phyloP scores from a whole-genome alignment of 2,888 invertebrate genomes.

The Frankliniella intonsa region DNA sequence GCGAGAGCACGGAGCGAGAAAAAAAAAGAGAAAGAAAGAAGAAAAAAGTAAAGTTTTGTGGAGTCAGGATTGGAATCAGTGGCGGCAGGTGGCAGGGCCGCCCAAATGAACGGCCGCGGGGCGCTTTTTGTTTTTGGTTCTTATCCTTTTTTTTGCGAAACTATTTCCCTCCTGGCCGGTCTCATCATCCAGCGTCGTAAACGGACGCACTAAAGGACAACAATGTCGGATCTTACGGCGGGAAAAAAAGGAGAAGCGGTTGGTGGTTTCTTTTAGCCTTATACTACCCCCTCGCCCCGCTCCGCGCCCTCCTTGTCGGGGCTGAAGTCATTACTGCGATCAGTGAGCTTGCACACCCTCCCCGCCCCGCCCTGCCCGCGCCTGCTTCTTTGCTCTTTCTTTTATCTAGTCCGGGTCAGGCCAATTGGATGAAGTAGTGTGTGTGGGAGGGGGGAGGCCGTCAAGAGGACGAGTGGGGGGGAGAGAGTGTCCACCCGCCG shows the following conservation, averaged over 20 bases:
- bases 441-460: not conserved
- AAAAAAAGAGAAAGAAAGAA: not conserved
- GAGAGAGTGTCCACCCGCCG: not conserved
- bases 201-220: not conserved
- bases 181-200: not conserved
- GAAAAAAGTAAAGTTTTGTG: too few species aligned
- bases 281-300: not conserved
- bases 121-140: too few species aligned
- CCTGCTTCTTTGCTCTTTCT: not conserved
- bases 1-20: not conserved
- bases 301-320: not conserved
- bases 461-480: not conserved
- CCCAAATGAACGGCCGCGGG: too few species aligned
- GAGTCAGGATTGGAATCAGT: too few species aligned
- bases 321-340: not conserved
- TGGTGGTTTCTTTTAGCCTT: not conserved
- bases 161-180: too few species aligned
- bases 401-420: slow-evolving; percentile 13
- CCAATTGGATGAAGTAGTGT: slow-evolving; percentile 22
- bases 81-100: too few species aligned
- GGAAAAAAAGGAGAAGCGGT: not conserved
- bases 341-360: not conserved
- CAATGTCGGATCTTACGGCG: not conserved
- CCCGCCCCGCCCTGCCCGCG: not conserved
- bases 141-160: not conserved